These are phyloP conservation scores for Phrynocephalus versicolor DNA, from an alignment of 2,113 vertebrate species.

Conservation along the genomic window DNA sequence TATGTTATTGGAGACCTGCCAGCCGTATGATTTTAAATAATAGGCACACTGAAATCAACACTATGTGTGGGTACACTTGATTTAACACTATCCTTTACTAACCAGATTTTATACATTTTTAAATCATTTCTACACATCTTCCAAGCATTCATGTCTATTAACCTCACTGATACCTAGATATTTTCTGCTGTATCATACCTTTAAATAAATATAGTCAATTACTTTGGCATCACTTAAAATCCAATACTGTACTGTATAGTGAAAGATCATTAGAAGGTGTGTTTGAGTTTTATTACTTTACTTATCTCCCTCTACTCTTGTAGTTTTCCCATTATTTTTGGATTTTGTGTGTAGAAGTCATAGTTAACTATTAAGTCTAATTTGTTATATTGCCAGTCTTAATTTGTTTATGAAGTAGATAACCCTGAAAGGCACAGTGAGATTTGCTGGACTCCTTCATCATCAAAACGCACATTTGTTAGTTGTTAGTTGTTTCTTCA, in stretches of 20 bases:
- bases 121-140: slow-evolving; percentile 68
- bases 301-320: slow-evolving; percentile 20
- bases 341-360: not conserved
- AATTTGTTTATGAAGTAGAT: too few species aligned
- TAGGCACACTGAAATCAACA: slow-evolving; percentile 49
- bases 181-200: slow-evolving; percentile 69
- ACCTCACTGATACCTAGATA: slow-evolving; percentile 62
- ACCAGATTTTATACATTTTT: slow-evolving; percentile 71
- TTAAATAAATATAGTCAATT: slow-evolving; percentile 58
- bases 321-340: not conserved
- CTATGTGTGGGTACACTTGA: slow-evolving; percentile 37
- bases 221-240: slow-evolving; percentile 79
- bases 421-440: too few species aligned
- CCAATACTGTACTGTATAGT: too few species aligned
- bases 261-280: slow-evolving; percentile 48
- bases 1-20: slow-evolving; percentile 50
- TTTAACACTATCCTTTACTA: slow-evolving; percentile 48
- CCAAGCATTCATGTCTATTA: slow-evolving; percentile 50
- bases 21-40: slow-evolving; percentile 42
- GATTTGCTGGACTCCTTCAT: too few species aligned
- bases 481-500: too few species aligned
- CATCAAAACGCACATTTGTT: too few species aligned
- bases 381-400: not conserved
- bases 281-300: slow-evolving; percentile 38
- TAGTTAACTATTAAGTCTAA: too few species aligned